These are phyloP conservation scores for Nomada fabriciana DNA, from an alignment of 2,888 invertebrate species.

Conservation along the genomic window DNA sequence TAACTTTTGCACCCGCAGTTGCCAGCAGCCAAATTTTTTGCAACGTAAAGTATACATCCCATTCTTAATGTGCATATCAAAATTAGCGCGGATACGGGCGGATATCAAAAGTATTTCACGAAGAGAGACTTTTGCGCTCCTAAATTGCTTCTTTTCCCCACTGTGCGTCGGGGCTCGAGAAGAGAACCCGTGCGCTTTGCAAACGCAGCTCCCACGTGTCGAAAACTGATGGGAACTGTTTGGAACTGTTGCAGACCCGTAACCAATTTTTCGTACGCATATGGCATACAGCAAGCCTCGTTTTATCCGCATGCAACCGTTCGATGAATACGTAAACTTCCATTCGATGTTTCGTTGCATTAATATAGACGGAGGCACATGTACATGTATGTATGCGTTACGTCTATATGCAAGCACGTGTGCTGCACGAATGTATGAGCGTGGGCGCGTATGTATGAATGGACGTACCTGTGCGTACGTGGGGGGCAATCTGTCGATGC, in stretches of 20 bases:
- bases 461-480: neutral
- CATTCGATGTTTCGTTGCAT: slow-evolving; percentile 20
- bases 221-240: neutral
- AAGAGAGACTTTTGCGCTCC: too few species aligned
- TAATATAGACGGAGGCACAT: neutral
- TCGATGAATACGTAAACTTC: slow-evolving; percentile 12
- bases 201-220: neutral
- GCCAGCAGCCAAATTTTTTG: too few species aligned
- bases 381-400: neutral
- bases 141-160: too few species aligned
- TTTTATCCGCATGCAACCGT: slow-evolving; percentile 38
- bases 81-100: too few species aligned
- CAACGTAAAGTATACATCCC: too few species aligned
- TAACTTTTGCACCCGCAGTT: too few species aligned
- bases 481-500: slow-evolving; percentile 7
- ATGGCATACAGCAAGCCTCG: slow-evolving; percentile 31
- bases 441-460: neutral
- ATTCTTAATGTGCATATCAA: too few species aligned
- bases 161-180: neutral
- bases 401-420: neutral
- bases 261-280: slow-evolving; percentile 24
- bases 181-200: neutral
- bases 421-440: neutral
- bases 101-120: too few species aligned
- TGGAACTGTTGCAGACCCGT: neutral